These are phyloP conservation scores for Platysteira castanea DNA, from an alignment of 2,113 vertebrate species.

Conservation along the genomic window DNA sequence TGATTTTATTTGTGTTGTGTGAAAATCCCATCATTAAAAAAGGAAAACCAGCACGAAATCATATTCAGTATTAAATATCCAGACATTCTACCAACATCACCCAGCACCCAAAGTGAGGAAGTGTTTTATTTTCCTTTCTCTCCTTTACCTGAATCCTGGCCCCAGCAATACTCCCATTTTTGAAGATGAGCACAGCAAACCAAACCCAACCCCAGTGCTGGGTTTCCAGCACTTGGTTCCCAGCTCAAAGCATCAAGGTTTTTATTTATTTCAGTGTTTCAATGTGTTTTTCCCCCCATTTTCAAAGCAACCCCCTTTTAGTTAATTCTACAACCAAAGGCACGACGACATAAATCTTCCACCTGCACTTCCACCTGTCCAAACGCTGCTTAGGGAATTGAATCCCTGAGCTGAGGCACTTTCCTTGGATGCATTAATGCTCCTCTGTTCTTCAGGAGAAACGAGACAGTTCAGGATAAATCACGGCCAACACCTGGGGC, in stretches of 20 bases:
- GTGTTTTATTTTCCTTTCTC: background rate
- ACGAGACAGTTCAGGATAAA: background rate
- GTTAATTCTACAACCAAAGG: background rate
- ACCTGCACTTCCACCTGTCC: background rate
- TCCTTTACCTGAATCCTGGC: background rate
- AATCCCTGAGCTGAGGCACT: background rate
- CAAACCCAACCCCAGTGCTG: background rate
- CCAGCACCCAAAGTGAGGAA: background rate
- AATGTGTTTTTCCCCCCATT: rapidly evolving
- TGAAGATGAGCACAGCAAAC: background rate
- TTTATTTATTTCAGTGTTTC: background rate
- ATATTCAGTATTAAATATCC: background rate
- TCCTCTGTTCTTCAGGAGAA: background rate
- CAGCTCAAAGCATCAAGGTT: background rate
- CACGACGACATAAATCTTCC: background rate
- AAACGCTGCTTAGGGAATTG: background rate
- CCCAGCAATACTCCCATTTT: background rate
- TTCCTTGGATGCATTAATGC: background rate
- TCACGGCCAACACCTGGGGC: background rate
- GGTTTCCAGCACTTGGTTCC: background rate
- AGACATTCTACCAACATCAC: rapidly evolving
- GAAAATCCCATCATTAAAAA: background rate
- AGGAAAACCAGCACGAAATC: background rate
- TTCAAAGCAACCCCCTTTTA: background rate
- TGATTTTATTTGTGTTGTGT: background rate